Conservation (phyloP, 1,140 invertebrate genomes). For the Diuraphis noxia region DNA sequence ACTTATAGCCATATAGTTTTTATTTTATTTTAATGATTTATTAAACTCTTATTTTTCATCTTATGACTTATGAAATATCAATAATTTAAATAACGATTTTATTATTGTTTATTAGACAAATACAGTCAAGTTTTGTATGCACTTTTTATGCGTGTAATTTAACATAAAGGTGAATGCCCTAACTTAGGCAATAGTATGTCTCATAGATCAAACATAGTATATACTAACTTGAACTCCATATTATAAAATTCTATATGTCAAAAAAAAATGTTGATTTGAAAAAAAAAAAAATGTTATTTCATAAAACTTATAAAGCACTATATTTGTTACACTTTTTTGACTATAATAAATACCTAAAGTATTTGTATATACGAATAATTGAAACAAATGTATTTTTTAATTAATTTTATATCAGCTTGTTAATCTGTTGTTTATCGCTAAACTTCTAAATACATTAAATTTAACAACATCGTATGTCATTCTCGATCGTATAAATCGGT, state of each 20-base stretch:
- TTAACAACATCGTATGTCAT: neutral
- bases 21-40: slow-evolving; percentile 3
- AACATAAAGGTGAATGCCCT: neutral
- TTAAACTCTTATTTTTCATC: neutral
- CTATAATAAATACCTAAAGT: neutral
- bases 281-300: neutral
- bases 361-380: neutral
- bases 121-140: neutral
- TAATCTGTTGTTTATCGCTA: neutral
- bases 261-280: neutral
- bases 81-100: neutral
- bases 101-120: neutral
- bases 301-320: neutral
- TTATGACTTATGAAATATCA: neutral
- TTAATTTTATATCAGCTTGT: neutral
- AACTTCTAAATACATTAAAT: neutral
- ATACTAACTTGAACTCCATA: neutral
- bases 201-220: neutral
- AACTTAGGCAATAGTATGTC: neutral
- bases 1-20: neutral
- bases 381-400: neutral
- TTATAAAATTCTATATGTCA: neutral
- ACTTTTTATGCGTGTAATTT: neutral
- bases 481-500: neutral
- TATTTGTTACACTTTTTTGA: neutral